Conservation (phyloP, 2,888 invertebrate species). For the Flexamia atlantica region DNA sequence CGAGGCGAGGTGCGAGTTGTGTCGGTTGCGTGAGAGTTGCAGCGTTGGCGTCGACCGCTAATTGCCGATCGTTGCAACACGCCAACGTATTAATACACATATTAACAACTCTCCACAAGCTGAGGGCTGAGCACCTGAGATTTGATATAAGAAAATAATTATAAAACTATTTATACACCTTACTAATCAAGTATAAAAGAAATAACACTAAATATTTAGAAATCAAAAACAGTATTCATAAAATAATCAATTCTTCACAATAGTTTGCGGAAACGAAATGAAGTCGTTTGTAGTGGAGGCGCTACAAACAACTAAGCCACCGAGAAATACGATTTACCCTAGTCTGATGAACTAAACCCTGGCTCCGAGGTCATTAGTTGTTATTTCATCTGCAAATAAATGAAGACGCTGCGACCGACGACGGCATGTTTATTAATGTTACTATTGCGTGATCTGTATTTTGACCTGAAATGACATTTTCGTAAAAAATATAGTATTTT, state of each 20-base stretch:
- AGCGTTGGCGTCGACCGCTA: constrained; percentile 11
- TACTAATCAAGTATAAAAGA: too few relatives aligned
- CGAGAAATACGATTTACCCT: constrained; percentile 11
- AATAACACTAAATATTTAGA: too few relatives aligned
- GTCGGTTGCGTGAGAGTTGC: neutral
- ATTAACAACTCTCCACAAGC: neutral
- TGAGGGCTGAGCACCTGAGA: neutral
- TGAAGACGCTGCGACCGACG: neutral
- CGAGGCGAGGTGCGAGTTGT: too few relatives aligned
- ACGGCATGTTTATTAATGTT: neutral
- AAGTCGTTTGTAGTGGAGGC: neutral
- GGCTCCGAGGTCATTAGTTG: constrained; percentile 16
- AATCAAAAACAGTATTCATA: too few relatives aligned
- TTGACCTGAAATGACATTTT: too few relatives aligned
- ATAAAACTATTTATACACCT: too few relatives aligned
- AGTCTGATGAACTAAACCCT: constrained; percentile 19
- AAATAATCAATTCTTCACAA: too few relatives aligned
- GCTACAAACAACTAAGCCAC: constrained; percentile 12
- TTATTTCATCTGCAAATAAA: constrained; percentile 22
- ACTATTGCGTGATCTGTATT: too few relatives aligned
- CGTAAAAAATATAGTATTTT: too few relatives aligned
- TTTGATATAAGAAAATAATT: too few relatives aligned
- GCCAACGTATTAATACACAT: constrained; percentile 4
- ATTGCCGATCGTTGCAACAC: neutral
- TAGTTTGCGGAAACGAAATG: neutral